These are phyloP conservation scores for Prionailurus bengalensis DNA, from an alignment of 2,113 vertebrate genomes.

Conservation along the genomic window DNA sequence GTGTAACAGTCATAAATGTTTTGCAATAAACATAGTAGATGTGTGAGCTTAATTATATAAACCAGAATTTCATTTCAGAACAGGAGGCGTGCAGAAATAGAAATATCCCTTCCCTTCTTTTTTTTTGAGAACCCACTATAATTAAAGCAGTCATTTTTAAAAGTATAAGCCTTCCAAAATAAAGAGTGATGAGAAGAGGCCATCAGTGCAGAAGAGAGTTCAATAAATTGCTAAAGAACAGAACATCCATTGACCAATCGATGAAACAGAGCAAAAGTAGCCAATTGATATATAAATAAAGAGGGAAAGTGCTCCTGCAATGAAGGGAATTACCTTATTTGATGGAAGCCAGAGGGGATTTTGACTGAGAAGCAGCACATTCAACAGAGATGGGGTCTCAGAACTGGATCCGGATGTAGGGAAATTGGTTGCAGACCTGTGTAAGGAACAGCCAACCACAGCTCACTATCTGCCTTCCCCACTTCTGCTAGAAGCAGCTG, in stretches of 20 bases:
- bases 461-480: not conserved
- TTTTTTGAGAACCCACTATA: not conserved
- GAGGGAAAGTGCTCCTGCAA: too few relatives aligned
- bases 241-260: not conserved
- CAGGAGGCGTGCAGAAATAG: not conserved
- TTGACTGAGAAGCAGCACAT: not conserved
- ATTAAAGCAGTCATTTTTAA: not conserved
- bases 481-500: not conserved
- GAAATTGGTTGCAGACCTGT: not conserved
- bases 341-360: not conserved
- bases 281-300: not conserved
- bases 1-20: not conserved
- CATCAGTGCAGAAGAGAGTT: not conserved
- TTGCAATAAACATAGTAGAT: not conserved
- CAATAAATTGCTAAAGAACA: not conserved
- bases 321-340: not conserved
- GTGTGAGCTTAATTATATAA: not conserved
- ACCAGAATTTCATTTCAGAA: not conserved
- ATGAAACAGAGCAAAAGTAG: not conserved
- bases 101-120: not conserved
- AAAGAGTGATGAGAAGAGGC: not conserved
- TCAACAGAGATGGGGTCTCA: not conserved
- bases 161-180: not conserved
- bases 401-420: not conserved
- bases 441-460: not conserved